Conservation (phyloP, 2,113 vertebrate genomes). For the Cyprinus carpio region DNA sequence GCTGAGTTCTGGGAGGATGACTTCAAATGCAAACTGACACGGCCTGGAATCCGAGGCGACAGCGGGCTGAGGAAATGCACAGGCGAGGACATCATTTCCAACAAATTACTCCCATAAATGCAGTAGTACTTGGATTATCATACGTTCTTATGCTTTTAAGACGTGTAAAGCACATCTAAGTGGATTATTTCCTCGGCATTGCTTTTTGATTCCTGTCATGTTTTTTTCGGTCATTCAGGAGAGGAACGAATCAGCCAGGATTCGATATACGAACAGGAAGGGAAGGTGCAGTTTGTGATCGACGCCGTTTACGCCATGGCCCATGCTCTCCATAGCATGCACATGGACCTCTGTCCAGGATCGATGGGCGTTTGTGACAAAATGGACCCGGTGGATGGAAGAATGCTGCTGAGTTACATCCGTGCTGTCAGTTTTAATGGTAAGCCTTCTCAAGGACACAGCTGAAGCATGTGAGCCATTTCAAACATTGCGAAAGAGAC, state of each 20-base stretch:
- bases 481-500: not conserved
- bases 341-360: slow-evolving; percentile 80
- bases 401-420: slow-evolving; percentile 81
- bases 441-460: slow-evolving; percentile 61
- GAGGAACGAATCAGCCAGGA: slow-evolving; percentile 83
- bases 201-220: slow-evolving; percentile 7
- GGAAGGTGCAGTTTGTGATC: slow-evolving; percentile 91
- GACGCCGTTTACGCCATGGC: slow-evolving; percentile 81
- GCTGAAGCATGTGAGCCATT: not conserved
- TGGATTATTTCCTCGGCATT: slow-evolving; percentile 4
- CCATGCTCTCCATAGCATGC: slow-evolving; percentile 79
- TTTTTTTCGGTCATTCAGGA: slow-evolving; percentile 63
- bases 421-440: slow-evolving; percentile 84
- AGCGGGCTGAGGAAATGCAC: slow-evolving; percentile 80
- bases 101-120: slow-evolving; percentile 7
- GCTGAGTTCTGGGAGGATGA: slow-evolving; percentile 79
- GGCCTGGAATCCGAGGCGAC: slow-evolving; percentile 70
- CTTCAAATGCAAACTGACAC: slow-evolving; percentile 86
- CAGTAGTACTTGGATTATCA: slow-evolving; percentile 3
- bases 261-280: slow-evolving; percentile 87
- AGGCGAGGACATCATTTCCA: slow-evolving; percentile 67
- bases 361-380: slow-evolving; percentile 79
- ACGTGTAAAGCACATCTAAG: not conserved
- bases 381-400: slow-evolving; percentile 85
- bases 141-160: slow-evolving; percentile 16